A percentile compares a stretch with the other conserved stretches of the same genome.
These are phyloP conservation scores for Dryadula phaetusa DNA, from an alignment of 2,888 invertebrate species.

Conservation along the genomic window DNA sequence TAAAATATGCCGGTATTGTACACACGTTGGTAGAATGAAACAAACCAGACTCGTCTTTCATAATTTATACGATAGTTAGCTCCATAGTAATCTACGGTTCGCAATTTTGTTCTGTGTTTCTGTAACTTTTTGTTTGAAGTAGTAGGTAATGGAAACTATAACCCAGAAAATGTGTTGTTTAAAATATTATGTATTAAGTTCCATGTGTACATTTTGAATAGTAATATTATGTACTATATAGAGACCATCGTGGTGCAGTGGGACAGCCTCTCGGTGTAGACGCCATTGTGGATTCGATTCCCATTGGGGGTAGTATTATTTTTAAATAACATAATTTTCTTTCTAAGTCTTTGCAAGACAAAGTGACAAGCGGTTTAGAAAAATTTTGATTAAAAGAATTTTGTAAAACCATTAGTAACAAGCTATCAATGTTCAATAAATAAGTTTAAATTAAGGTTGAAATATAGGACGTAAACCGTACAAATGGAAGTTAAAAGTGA, in stretches of 20 bases:
- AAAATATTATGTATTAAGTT: not conserved
- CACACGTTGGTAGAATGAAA: conserved; percentile 63
- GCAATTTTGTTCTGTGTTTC: conserved; percentile 46
- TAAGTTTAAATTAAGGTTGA: not conserved
- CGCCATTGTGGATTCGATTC: too few relatives aligned
- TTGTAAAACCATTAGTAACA: too few relatives aligned
- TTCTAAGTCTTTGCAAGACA: too few relatives aligned
- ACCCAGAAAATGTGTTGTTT: not conserved
- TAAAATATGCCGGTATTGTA: conserved; percentile 64
- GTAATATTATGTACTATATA: not conserved
- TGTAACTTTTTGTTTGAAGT: conserved; percentile 50
- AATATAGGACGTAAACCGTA: not conserved
- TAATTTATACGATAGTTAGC: conserved; percentile 70
- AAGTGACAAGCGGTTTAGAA: too few relatives aligned
- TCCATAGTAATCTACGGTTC: conserved; percentile 44
- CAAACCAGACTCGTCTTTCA: conserved; percentile 71
- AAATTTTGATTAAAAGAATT: too few relatives aligned
- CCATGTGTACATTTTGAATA: not conserved
- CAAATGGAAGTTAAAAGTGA: not conserved
- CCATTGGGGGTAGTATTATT: too few relatives aligned
- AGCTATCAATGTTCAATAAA: not conserved
- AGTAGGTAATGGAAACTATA: conserved; percentile 24
- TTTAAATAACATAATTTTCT: too few relatives aligned
- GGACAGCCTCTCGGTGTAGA: too few relatives aligned
- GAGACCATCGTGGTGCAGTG: too few relatives aligned